Evolutionary conservation across 2,113 vertebrate species (phyloP).

Genomic region (Phylloscopus trochiloides): DNA sequence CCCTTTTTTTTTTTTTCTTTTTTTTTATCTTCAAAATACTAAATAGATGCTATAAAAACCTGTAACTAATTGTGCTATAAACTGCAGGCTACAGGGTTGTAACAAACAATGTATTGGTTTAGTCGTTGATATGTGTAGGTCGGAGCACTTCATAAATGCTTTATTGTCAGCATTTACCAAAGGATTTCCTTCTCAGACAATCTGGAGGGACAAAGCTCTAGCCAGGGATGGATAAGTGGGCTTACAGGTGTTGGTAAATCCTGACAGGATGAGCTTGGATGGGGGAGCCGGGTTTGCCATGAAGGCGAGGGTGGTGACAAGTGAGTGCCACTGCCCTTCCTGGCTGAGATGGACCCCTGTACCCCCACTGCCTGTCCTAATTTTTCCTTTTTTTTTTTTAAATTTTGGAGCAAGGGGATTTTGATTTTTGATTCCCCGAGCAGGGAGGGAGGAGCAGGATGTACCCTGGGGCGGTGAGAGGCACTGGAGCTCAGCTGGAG

Average conservation of each 20-base stretch:
- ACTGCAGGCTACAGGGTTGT: slow-evolving; percentile 60
- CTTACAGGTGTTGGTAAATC: background rate
- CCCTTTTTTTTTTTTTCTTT: background rate
- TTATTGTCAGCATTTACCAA: slow-evolving; percentile 45
- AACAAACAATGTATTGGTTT: slow-evolving; percentile 64
- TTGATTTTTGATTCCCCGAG: background rate
- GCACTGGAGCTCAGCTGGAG: background rate
- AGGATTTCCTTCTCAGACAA: slow-evolving; percentile 36
- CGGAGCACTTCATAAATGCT: slow-evolving; percentile 33
- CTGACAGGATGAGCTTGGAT: background rate
- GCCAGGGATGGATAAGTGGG: background rate
- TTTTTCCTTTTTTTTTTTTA: rapidly evolving
- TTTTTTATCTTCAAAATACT: slow-evolving; percentile 50
- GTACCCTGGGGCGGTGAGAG: rapidly evolving
- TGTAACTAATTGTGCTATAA: slow-evolving; percentile 68
- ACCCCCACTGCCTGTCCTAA: rapidly evolving
- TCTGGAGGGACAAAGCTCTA: slow-evolving; percentile 20
- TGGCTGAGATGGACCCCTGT: rapidly evolving
- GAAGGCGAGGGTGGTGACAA: background rate
- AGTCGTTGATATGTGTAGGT: background rate
- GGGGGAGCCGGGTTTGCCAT: background rate
- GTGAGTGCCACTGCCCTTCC: background rate
- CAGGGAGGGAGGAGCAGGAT: background rate
- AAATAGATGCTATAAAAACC: slow-evolving; percentile 65
- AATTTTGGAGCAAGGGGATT: background rate